Evolutionary conservation across 2,888 invertebrate genomes (phyloP).

Genomic region (Sphaerophoria rueppellii): DNA sequence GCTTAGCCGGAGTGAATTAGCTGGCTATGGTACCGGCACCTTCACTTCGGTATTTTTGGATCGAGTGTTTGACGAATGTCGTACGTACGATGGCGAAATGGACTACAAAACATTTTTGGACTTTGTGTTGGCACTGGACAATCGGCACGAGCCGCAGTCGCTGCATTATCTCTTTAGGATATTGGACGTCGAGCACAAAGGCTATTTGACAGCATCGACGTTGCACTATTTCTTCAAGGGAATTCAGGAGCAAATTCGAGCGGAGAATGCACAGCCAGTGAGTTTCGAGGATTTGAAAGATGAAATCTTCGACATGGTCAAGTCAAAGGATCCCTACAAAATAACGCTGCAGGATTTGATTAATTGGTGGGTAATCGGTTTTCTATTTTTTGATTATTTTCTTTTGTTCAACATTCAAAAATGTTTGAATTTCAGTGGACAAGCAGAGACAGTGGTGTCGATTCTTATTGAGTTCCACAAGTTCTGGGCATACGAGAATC

Average conservation of each 20-base stretch:
- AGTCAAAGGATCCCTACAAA: constrained; percentile 90
- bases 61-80: constrained; percentile 96
- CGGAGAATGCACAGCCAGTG: constrained; percentile 94
- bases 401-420: constrained; percentile 4
- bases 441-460: constrained; percentile 96
- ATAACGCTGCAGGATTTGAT: constrained; percentile 95
- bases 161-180: constrained; percentile 95
- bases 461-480: constrained; percentile 97
- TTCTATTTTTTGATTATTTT: constrained; percentile 31
- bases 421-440: constrained; percentile 86
- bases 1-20: constrained; percentile 94
- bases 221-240: constrained; percentile 97
- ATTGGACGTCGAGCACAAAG: constrained; percentile 93
- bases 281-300: constrained; percentile 97
- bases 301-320: constrained; percentile 99
- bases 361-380: constrained; percentile 83
- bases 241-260: constrained; percentile 94
- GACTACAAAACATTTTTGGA: constrained; percentile 98
- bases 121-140: constrained; percentile 95
- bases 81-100: constrained; percentile 97
- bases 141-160: constrained; percentile 94
- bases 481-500: constrained; percentile 98
- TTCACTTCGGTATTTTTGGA: constrained; percentile 95
- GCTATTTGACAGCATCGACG: constrained; percentile 94
- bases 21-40: constrained; percentile 95